phyloP scores from a whole-genome alignment of 2,888 invertebrate genomes.

The Gortyna flavago region DNA sequence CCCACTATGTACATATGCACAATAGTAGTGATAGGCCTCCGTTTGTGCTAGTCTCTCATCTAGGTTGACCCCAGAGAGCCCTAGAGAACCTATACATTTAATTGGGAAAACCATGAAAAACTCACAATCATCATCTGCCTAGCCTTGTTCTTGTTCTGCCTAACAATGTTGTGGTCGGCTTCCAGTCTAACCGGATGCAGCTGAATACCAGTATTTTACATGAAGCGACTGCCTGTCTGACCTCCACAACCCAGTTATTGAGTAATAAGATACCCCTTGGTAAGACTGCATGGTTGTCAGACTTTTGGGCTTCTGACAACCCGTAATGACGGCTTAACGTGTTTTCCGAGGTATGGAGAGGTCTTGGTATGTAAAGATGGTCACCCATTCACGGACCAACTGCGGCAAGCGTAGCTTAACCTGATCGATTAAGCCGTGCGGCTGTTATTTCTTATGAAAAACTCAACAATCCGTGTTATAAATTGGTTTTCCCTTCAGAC shows the following conservation, averaged over 20 bases:
- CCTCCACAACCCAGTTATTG: background rate
- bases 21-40: background rate
- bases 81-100: background rate
- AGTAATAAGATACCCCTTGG: background rate
- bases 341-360: background rate
- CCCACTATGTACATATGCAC: background rate
- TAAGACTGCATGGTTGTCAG: background rate
- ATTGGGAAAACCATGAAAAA: background rate
- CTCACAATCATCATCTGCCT: background rate
- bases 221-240: background rate
- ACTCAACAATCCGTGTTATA: background rate
- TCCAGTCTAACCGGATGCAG: background rate
- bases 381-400: background rate
- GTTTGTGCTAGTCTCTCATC: no score
- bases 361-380: background rate
- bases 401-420: background rate
- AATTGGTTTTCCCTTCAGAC: slow-evolving; percentile 78
- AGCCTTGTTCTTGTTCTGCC: background rate
- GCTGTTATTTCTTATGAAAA: background rate
- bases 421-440: background rate
- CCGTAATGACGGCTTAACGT: background rate
- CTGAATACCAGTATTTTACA: background rate
- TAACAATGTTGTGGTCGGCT: background rate
- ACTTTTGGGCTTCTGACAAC: background rate
- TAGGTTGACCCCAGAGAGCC: background rate